phyloP scores from a whole-genome alignment of 23 tunicate species.

The Trididemnum nubilum region DNA sequence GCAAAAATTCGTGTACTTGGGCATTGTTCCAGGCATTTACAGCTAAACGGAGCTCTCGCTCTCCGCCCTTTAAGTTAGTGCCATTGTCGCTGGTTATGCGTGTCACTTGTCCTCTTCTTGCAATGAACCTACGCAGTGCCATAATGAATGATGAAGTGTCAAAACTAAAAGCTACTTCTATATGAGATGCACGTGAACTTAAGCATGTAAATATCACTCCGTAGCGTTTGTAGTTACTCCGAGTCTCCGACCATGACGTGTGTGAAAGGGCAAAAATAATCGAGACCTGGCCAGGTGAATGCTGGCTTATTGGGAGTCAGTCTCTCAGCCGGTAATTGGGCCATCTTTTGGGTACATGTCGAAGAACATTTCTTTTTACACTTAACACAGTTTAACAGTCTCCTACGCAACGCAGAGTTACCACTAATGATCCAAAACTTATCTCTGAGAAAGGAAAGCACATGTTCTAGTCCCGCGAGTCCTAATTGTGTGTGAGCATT shows the following conservation, averaged over 20 bases:
- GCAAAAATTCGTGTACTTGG: slow-evolving; percentile 1
- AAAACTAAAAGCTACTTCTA: not conserved
- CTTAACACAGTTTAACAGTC: too few relatives aligned
- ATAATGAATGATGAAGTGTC: slow-evolving; percentile 33
- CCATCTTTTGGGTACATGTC: not conserved
- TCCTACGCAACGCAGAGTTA: slow-evolving; percentile 2
- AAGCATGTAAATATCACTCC: slow-evolving; percentile 24
- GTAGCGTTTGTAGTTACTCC: too few relatives aligned
- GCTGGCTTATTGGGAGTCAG: not conserved
- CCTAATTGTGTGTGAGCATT: slow-evolving; percentile 19
- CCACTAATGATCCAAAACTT: slow-evolving; percentile 18
- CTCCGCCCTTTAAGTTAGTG: slow-evolving; percentile 29
- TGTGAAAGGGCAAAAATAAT: not conserved
- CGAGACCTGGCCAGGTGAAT: not conserved
- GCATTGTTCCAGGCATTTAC: too few relatives aligned
- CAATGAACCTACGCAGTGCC: too few relatives aligned
- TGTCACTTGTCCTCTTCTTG: slow-evolving; percentile 22
- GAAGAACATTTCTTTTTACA: not conserved
- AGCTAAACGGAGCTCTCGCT: too few relatives aligned
- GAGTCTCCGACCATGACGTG: not conserved
- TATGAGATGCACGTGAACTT: not conserved
- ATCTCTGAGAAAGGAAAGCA: slow-evolving; percentile 19
- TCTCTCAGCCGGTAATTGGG: not conserved
- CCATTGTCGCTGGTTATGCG: slow-evolving; percentile 35
- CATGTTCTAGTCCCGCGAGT: slow-evolving; percentile 32